phyloP scores from a whole-genome alignment of 1,140 invertebrate species.

The Archegozetes longisetosus region DNA sequence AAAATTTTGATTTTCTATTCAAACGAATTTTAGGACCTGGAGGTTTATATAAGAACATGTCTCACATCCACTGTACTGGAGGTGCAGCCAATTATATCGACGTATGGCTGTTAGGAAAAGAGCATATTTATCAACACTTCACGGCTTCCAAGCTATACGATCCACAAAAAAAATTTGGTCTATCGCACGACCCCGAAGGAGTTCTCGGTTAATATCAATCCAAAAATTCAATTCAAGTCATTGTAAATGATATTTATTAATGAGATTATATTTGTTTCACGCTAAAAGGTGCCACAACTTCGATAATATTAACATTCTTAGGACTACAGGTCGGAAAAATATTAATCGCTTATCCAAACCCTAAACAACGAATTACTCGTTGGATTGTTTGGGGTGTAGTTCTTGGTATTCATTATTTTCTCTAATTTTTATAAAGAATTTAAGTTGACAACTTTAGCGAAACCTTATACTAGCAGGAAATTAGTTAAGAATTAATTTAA shows the following conservation, averaged over 20 bases:
- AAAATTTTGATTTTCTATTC: slow-evolving; percentile 1
- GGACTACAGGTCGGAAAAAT: slow-evolving; percentile 14
- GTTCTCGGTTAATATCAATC: slow-evolving; percentile 29
- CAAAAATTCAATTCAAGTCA: not conserved
- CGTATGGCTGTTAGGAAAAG: slow-evolving; percentile 45
- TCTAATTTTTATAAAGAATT: no score
- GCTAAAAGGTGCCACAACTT: not conserved
- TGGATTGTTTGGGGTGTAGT: slow-evolving; percentile 1
- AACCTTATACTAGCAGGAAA: no score
- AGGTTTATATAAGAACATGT: slow-evolving; percentile 46
- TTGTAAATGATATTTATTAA: slow-evolving; percentile 38
- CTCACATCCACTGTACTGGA: slow-evolving; percentile 56
- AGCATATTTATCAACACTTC: slow-evolving; percentile 57
- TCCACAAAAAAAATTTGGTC: slow-evolving; percentile 30
- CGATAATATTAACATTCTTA: slow-evolving; percentile 10
- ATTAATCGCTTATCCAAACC: not conserved
- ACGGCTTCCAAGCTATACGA: slow-evolving; percentile 49
- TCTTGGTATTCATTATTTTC: slow-evolving; percentile 1
- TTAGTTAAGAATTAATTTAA: no score
- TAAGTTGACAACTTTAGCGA: no score
- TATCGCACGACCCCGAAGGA: slow-evolving; percentile 69
- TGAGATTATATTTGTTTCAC: slow-evolving; percentile 43
- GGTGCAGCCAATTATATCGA: slow-evolving; percentile 70
- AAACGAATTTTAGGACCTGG: slow-evolving; percentile 41
- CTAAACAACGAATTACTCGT: slow-evolving; percentile 7